These are phyloP conservation scores for Catharus minimus DNA, from an alignment of 2,113 vertebrate species.

Conservation along the genomic window DNA sequence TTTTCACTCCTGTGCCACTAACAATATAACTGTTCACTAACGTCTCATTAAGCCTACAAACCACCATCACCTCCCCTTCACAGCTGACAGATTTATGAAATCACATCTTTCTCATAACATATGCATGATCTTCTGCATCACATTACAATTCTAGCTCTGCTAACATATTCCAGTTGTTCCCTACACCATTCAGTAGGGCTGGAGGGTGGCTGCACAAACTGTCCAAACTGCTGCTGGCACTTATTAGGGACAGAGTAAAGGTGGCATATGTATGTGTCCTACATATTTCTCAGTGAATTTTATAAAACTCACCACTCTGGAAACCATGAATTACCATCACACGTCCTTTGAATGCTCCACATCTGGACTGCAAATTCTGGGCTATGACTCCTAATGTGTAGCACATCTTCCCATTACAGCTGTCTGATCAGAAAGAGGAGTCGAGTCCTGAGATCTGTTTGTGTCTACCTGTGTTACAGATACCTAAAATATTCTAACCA, in stretches of 20 bases:
- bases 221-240: background rate
- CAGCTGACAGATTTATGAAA: slow-evolving; percentile 25
- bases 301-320: background rate
- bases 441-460: background rate
- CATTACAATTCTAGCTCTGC: background rate
- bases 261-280: background rate
- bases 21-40: slow-evolving; percentile 19
- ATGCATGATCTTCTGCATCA: background rate
- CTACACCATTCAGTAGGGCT: background rate
- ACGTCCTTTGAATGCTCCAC: background rate
- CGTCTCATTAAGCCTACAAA: slow-evolving; percentile 33
- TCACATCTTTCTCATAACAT: background rate
- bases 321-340: background rate
- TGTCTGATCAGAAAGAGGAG: background rate
- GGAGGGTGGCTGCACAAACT: background rate
- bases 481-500: background rate
- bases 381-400: background rate
- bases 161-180: background rate
- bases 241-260: background rate
- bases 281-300: background rate
- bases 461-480: background rate
- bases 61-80: background rate
- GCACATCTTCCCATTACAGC: background rate
- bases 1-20: background rate
- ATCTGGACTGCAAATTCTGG: background rate